Evolutionary conservation across 2,888 invertebrate species (phyloP).

Genomic region (Metellina segmentata): DNA sequence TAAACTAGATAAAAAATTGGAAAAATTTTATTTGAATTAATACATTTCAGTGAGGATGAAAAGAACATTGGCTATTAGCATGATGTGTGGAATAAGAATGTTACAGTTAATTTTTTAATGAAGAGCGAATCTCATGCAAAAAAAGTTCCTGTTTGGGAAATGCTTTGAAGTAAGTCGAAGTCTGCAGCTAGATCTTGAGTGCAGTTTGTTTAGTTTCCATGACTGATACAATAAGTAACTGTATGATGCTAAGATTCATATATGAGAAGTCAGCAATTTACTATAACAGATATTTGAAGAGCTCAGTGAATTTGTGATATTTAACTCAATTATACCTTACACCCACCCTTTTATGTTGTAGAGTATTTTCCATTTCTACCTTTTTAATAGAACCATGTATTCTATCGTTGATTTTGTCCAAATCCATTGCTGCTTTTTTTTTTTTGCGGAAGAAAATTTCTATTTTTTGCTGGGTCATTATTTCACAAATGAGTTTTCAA

Average conservation of each 20-base stretch:
- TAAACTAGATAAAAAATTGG: background rate
- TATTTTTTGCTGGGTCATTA: conserved; percentile 26
- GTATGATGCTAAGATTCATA: conserved; percentile 13
- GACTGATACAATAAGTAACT: background rate
- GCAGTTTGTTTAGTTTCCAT: background rate
- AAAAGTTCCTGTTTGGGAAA: background rate
- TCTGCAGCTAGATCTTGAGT: background rate
- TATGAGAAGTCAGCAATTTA: conserved; percentile 52
- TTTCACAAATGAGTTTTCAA: conserved; percentile 9
- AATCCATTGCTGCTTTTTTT: background rate
- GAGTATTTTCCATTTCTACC: background rate
- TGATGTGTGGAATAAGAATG: no score
- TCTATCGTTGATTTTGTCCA: background rate
- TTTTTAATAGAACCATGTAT: background rate
- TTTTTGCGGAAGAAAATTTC: conserved; percentile 3
- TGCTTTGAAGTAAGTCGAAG: background rate
- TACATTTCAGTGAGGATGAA: no score
- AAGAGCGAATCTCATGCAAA: no score
- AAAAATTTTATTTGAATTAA: no score
- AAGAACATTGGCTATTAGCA: no score
- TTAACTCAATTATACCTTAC: conserved; percentile 2
- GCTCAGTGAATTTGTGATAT: conserved; percentile 68
- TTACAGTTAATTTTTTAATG: no score
- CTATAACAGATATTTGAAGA: conserved; percentile 35
- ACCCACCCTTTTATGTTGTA: background rate